These are phyloP conservation scores for Characodon lateralis DNA, from an alignment of 2,797 vertebrate species.

Conservation along the genomic window DNA sequence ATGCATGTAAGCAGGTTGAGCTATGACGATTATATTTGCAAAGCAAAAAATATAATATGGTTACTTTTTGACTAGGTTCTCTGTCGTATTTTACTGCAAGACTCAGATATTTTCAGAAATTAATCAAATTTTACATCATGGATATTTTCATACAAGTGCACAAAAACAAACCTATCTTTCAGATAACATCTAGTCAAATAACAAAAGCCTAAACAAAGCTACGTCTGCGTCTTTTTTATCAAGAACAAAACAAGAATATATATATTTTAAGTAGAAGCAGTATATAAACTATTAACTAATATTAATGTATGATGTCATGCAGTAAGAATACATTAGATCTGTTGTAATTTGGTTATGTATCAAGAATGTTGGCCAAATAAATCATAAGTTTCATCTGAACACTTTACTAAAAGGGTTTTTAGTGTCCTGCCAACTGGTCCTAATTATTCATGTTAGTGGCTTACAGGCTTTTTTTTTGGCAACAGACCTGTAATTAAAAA, in stretches of 20 bases:
- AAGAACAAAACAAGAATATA: not conserved
- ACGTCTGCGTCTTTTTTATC: not conserved
- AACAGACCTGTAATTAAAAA: conserved; percentile 51
- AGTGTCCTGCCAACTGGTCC: conserved; percentile 26
- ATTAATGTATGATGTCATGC: conserved; percentile 10
- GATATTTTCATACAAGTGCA: too few species aligned
- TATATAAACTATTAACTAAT: not conserved
- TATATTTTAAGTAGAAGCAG: not conserved
- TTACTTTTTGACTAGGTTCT: not conserved
- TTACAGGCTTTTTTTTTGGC: conserved; percentile 42
- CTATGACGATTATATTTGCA: not conserved
- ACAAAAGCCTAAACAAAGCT: not conserved
- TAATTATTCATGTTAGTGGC: conserved; percentile 46
- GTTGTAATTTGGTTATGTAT: not conserved
- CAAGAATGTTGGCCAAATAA: conserved; percentile 3
- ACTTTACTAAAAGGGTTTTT: not conserved
- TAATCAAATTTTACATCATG: too few species aligned
- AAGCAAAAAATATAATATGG: not conserved
- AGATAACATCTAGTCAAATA: not conserved
- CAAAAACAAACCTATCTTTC: too few species aligned
- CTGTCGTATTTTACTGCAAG: not conserved
- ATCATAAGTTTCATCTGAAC: not conserved
- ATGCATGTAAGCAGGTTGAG: not conserved
- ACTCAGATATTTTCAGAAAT: too few species aligned
- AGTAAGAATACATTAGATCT: conserved; percentile 6